Percentiles rank a stretch among this genome's conserved stretches.
Evolutionary conservation across 2,113 vertebrate genomes (phyloP).

Genomic region (Symphodus melops): DNA sequence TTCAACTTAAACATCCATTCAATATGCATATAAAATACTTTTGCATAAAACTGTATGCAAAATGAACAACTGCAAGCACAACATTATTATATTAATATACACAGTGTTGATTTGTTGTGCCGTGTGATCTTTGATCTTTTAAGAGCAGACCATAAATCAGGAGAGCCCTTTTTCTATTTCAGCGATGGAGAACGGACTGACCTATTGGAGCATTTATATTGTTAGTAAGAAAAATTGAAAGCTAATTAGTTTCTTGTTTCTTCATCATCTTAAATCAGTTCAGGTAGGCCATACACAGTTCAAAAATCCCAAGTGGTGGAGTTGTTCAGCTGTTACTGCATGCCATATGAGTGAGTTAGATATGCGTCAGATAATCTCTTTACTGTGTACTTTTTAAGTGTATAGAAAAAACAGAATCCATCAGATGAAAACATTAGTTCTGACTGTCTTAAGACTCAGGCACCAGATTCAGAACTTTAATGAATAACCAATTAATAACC

Average conservation of each 20-base stretch:
- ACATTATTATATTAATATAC: too few relatives aligned
- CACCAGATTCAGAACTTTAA: not conserved
- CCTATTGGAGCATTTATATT: slow-evolving; percentile 17
- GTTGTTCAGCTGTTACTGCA: not conserved
- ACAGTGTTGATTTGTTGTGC: too few relatives aligned
- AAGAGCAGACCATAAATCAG: slow-evolving; percentile 1
- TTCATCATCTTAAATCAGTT: not conserved
- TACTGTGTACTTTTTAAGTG: too few relatives aligned
- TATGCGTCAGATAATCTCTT: not conserved
- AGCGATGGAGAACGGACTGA: slow-evolving; percentile 32
- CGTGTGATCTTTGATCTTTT: not conserved
- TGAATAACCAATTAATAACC: too few relatives aligned
- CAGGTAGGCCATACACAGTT: not conserved
- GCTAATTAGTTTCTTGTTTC: slow-evolving; percentile 33
- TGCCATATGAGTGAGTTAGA: not conserved
- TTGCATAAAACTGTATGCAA: not conserved
- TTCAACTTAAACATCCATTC: not conserved
- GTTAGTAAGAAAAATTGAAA: slow-evolving; percentile 28
- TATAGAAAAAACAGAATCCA: too few relatives aligned
- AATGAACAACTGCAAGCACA: too few relatives aligned
- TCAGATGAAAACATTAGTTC: not conserved
- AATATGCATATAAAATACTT: not conserved
- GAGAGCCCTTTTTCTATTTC: slow-evolving; percentile 25
- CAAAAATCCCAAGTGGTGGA: not conserved
- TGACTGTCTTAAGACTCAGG: not conserved